Percentiles rank a stretch among this genome's conserved stretches.
Evolutionary conservation across 1,140 invertebrate species (phyloP).

Genomic region (Archivesica marissinica): DNA sequence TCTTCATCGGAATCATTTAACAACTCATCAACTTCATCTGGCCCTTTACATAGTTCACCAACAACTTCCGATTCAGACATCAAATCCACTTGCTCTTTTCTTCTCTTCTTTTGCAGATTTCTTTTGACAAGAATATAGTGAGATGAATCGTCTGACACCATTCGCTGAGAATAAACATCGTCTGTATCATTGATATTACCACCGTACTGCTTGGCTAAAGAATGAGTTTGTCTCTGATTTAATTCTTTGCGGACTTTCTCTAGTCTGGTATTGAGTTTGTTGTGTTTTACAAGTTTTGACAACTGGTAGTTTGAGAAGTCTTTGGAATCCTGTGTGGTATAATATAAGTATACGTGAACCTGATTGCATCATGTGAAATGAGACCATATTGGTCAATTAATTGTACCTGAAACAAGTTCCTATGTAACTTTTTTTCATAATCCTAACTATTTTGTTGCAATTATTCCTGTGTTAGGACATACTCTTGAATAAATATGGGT

Average conservation of each 20-base stretch:
- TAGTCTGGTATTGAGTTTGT: slow-evolving; percentile 92
- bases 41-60: slow-evolving; percentile 52
- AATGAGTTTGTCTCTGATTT: slow-evolving; percentile 80
- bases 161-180: slow-evolving; percentile 85
- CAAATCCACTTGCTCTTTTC: slow-evolving; percentile 62
- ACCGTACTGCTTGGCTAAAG: slow-evolving; percentile 47
- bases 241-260: slow-evolving; percentile 95
- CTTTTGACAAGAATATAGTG: slow-evolving; percentile 91
- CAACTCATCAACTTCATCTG: slow-evolving; percentile 64
- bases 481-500: too few species aligned
- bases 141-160: slow-evolving; percentile 92
- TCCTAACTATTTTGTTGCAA: too few species aligned
- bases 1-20: slow-evolving; percentile 54
- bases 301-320: slow-evolving; percentile 94
- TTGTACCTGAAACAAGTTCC: too few species aligned
- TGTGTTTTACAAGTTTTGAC: slow-evolving; percentile 93
- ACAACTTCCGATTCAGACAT: background rate
- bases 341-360: too few species aligned
- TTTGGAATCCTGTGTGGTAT: slow-evolving; percentile 86
- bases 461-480: too few species aligned
- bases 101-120: slow-evolving; percentile 61
- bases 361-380: too few species aligned
- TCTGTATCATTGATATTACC: slow-evolving; percentile 68
- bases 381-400: too few species aligned
- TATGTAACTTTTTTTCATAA: too few species aligned